Evolutionary conservation across 2,888 invertebrate genomes (phyloP).

Genomic region (Drosophila stalkeri): DNA sequence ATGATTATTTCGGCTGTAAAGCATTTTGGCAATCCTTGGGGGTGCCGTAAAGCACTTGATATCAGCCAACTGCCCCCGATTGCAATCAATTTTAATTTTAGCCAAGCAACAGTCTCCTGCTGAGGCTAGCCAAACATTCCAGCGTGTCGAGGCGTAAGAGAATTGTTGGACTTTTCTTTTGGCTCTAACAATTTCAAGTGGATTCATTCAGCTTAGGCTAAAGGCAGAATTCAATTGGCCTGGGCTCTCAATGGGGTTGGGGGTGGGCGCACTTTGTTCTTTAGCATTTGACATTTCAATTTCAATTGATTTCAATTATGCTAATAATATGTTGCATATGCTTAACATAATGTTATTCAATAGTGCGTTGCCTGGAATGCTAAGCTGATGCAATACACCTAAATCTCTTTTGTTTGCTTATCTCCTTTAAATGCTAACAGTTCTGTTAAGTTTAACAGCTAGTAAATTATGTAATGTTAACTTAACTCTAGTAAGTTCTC

Average conservation of each 20-base stretch:
- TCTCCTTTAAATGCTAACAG: neutral
- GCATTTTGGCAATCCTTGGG: conserved; percentile 61
- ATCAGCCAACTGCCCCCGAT: conserved; percentile 49
- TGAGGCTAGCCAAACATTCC: conserved; percentile 21
- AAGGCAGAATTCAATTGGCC: neutral
- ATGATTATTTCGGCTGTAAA: conserved; percentile 69
- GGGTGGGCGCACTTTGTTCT: neutral
- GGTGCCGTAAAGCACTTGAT: conserved; percentile 73
- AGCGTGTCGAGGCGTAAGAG: conserved; percentile 2
- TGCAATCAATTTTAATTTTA: conserved; percentile 71
- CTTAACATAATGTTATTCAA: neutral
- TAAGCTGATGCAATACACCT: neutral
- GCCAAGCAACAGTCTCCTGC: conserved; percentile 9
- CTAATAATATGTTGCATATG: neutral
- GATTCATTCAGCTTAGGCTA: conserved; percentile 11
- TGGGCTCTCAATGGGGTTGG: too few species aligned
- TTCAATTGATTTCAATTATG: neutral
- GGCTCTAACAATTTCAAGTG: conserved; percentile 1
- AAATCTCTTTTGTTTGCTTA: neutral
- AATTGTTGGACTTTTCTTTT: conserved; percentile 10
- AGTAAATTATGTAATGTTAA: neutral
- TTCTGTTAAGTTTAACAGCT: neutral
- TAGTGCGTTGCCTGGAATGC: neutral
- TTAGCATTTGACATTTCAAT: neutral
- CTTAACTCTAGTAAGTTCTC: too few species aligned